A percentile compares a stretch with the other conserved stretches of the same genome.
phyloP scores from a whole-genome alignment of 1,140 invertebrate genomes.

The Scaptomyza pallida region DNA sequence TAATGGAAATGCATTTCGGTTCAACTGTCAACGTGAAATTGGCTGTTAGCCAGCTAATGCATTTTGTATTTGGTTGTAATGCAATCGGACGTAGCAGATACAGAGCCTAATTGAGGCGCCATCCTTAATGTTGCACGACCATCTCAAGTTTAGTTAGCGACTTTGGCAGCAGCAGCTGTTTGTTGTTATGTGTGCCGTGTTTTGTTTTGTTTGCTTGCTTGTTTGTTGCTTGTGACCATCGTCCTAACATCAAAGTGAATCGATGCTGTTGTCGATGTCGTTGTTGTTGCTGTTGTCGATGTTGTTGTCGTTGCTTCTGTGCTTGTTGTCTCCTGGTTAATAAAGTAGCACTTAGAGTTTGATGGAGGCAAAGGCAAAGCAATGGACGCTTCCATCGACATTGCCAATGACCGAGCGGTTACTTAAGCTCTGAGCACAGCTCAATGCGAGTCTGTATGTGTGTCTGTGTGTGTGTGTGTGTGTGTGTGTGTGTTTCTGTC shows the following conservation, averaged over 20 bases:
- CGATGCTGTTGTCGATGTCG: conserved; percentile 12
- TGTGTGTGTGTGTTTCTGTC: conserved; percentile 37
- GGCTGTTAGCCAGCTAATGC: conserved; percentile 53
- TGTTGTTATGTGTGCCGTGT: conserved; percentile 28
- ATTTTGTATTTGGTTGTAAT: conserved; percentile 50
- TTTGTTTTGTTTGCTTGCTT: conserved; percentile 9
- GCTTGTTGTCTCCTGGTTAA: conserved; percentile 60
- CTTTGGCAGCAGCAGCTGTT: conserved; percentile 6
- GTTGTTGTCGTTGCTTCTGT: conserved; percentile 19
- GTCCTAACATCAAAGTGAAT: conserved; percentile 27
- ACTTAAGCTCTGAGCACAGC: conserved; percentile 50
- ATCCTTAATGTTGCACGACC: conserved; percentile 17
- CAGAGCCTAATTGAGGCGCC: conserved; percentile 62
- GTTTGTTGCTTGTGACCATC: conserved; percentile 29
- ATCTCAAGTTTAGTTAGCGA: conserved; percentile 5
- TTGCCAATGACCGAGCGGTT: conserved; percentile 39
- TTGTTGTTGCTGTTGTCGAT: conserved; percentile 20
- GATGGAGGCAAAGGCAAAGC: conserved; percentile 37
- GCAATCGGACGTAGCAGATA: conserved; percentile 45
- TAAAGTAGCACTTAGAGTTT: conserved; percentile 72
- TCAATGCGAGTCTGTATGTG: conserved; percentile 11
- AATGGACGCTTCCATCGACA: conserved; percentile 31
- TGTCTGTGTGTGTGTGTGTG: conserved; percentile 11
- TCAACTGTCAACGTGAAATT: conserved; percentile 35
- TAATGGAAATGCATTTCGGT: conserved; percentile 3